Base-by-base conservation (phyloP, 2,888 invertebrate genomes). In the Acrobeloides nanus region DNA sequence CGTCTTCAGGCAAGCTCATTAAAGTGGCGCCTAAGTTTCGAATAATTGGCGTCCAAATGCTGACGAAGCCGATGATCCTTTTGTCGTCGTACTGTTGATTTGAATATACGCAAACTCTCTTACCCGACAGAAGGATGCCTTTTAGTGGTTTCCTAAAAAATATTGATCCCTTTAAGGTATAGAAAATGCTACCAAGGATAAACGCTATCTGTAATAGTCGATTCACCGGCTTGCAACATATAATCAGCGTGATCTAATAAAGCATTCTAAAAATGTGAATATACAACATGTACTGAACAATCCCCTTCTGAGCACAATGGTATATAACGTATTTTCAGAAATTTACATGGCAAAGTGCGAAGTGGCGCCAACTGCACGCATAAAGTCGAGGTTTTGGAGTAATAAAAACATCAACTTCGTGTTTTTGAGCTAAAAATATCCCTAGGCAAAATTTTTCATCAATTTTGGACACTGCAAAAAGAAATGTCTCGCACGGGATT, bases 11-110 rank as follows among this genome's bases (percentile, higher is more conserved):
- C 24, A 50, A 8, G 25, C 40, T 17, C 20, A 63, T 24, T 6
- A 66, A 48, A 2, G 27, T 44, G 8, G 61, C 73, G 10, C 73
- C 73, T 37, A 74, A 57, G 15, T 57, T 49, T 12, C 43, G 25
- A 21, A 71, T 51, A 5, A 73, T 59, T 4, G 73, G 68, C 7
- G 52, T 43, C 73, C 73, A 73, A 27, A 73, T 68, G 40, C 70
- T 55, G 10, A 52, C 49, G 38, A 72, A 68, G 33, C 49, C 45
- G 29, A 60, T 26, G 37, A 40, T 37, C n/a, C 4, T 34, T 3
- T 29, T 35, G 15, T 35, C 20, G 7, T 35, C 20, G 6, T 21
- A 17, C 7, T 39, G 23, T 15, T 15, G 31, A 23, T 32, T 34
- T 7, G 65, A 60, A 45, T 70, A 59, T 5, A 73, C 58, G 27